phyloP scores from a whole-genome alignment of 2,888 invertebrate genomes.

The Nemurella pictetii region DNA sequence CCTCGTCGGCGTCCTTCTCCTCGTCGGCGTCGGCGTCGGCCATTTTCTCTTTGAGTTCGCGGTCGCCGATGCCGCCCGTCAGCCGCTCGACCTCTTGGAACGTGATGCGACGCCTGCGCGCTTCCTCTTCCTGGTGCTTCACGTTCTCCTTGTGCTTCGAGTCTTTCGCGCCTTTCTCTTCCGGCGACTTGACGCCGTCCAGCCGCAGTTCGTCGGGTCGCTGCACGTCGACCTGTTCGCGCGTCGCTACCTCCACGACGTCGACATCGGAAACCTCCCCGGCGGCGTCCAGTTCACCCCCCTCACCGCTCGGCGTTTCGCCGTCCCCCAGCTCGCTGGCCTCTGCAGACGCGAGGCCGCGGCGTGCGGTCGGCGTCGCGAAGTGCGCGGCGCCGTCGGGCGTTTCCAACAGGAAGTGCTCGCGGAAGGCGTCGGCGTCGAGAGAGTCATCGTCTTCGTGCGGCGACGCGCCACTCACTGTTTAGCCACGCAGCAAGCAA shows the following conservation, averaged over 20 bases:
- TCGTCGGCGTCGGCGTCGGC: slow-evolving; percentile 29
- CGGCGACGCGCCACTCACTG: slow-evolving; percentile 55
- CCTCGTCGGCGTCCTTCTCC: slow-evolving; percentile 31
- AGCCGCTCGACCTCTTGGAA: slow-evolving; percentile 44
- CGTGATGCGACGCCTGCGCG: slow-evolving; percentile 30
- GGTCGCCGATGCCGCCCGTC: slow-evolving; percentile 48
- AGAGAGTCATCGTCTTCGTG: slow-evolving; percentile 60
- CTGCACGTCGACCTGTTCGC: slow-evolving; percentile 42
- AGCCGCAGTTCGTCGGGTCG: slow-evolving; percentile 38
- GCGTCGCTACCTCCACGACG: slow-evolving; percentile 47
- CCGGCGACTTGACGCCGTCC: slow-evolving; percentile 42
- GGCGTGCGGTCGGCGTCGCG: no score
- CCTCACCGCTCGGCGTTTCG: slow-evolving; percentile 35
- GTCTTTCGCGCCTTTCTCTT: slow-evolving; percentile 47
- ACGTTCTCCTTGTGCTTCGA: slow-evolving; percentile 46
- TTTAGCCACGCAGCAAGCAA: slow-evolving; percentile 25
- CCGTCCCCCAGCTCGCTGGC: slow-evolving; percentile 40
- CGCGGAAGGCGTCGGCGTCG: slow-evolving; percentile 59
- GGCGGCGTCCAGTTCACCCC: slow-evolving; percentile 34
- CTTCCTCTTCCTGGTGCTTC: slow-evolving; percentile 38
- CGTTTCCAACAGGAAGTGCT: slow-evolving; percentile 55
- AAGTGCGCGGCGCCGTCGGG: slow-evolving; percentile 47
- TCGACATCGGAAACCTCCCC: slow-evolving; percentile 44
- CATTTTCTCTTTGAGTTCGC: slow-evolving; percentile 55
- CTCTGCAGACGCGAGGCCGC: slow-evolving; percentile 40